phyloP scores from a whole-genome alignment of 2,797 vertebrate species.

The Gastrophryne carolinensis region DNA sequence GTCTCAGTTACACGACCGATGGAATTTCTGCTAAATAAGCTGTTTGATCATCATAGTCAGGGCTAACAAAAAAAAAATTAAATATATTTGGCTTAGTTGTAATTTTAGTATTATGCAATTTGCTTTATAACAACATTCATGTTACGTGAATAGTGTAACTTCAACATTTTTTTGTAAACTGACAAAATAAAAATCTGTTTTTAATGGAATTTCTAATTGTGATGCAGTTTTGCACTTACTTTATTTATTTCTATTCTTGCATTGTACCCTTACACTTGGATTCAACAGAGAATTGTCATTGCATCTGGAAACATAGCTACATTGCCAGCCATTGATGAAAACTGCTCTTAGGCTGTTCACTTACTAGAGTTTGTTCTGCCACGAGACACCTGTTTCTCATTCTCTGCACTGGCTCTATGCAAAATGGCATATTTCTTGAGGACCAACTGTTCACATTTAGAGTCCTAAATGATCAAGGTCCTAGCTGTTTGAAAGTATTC shows the following conservation, averaged over 20 bases:
- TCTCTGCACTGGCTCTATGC: conserved; percentile 19
- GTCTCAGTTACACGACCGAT: too few relatives aligned
- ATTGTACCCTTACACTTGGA: background rate
- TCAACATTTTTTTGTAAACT: background rate
- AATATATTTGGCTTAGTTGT: too few relatives aligned
- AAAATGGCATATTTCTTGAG: conserved; percentile 30
- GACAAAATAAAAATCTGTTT: background rate
- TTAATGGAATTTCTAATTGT: background rate
- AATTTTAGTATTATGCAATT: too few relatives aligned
- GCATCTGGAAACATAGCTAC: background rate
- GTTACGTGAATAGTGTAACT: background rate
- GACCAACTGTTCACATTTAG: conserved; percentile 28
- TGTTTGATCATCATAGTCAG: too few relatives aligned
- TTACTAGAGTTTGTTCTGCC: conserved; percentile 25
- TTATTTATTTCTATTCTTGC: background rate
- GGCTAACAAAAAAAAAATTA: too few relatives aligned
- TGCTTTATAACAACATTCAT: too few relatives aligned
- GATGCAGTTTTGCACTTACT: background rate
- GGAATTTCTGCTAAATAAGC: too few relatives aligned
- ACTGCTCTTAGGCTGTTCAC: conserved; percentile 3
- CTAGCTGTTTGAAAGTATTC: conserved; percentile 33
- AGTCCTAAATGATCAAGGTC: conserved; percentile 35
- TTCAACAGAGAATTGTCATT: background rate
- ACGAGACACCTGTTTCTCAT: conserved; percentile 35
- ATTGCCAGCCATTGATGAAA: conserved; percentile 3